Evolutionary conservation across 1,140 invertebrate species (phyloP).

Genomic region (Eriocheir sinensis): DNA sequence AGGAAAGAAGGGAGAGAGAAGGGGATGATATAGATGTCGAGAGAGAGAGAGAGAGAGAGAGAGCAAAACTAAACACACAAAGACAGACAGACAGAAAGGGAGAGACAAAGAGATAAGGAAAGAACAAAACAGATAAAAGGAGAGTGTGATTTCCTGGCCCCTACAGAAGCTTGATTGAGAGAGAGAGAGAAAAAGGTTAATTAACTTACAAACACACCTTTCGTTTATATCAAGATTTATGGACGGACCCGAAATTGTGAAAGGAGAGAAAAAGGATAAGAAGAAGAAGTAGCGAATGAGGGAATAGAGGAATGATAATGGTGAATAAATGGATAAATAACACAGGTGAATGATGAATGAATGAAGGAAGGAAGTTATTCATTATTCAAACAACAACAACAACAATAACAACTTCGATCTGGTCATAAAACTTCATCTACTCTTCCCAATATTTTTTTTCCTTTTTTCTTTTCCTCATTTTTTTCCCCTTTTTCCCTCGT

Average conservation of each 20-base stretch:
- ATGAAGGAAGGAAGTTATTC: background rate
- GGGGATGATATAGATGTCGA: background rate
- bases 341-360: background rate
- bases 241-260: too few relatives aligned
- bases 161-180: too few relatives aligned
- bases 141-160: too few relatives aligned
- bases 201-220: background rate
- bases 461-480: background rate
- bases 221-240: background rate
- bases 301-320: background rate
- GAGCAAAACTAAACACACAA: background rate
- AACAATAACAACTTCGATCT: too few relatives aligned
- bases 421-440: background rate
- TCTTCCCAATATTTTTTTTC: background rate
- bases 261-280: background rate
- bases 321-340: background rate
- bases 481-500: background rate
- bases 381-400: background rate
- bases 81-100: background rate
- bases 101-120: constrained; percentile 5
- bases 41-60: constrained; percentile 41
- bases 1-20: background rate
- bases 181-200: background rate
- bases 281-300: background rate
- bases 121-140: background rate